phyloP scores from a whole-genome alignment of 2,113 vertebrate species.

The Isurus oxyrinchus region DNA sequence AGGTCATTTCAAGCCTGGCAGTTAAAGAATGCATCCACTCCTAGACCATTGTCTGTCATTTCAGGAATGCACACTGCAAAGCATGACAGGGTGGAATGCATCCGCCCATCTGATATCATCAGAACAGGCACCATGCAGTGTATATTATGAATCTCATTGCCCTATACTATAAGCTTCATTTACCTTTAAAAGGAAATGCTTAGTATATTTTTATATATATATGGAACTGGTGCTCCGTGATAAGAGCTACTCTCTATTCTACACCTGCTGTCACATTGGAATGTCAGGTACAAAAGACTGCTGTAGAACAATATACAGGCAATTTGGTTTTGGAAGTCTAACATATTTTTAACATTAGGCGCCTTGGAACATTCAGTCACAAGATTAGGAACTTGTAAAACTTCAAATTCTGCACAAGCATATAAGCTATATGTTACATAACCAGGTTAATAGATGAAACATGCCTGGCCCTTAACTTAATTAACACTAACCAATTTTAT shows the following conservation, averaged over 20 bases:
- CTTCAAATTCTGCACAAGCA: not conserved
- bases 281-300: not conserved
- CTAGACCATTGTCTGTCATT: constrained; percentile 67
- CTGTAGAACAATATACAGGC: not conserved
- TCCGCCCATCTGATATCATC: constrained; percentile 58
- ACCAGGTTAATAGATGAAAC: not conserved
- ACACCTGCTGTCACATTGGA: not conserved
- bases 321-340: not conserved
- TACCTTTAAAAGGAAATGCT: constrained; percentile 44
- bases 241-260: not conserved
- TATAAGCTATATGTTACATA: not conserved
- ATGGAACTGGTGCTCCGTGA: not conserved
- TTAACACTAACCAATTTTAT: not conserved
- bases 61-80: constrained; percentile 68
- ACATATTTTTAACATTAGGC: not conserved
- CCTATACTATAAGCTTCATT: constrained; percentile 41
- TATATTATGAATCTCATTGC: constrained; percentile 39
- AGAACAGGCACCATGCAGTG: constrained; percentile 43
- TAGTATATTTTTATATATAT: not conserved
- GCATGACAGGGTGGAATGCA: constrained; percentile 69
- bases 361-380: not conserved
- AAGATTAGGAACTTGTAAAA: not conserved
- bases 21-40: constrained; percentile 75
- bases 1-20: constrained; percentile 63
- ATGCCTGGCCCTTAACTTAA: not conserved